Evolutionary conservation across 2,113 vertebrate species (phyloP).

Genomic region (Pseudorectes ferrugineus): DNA sequence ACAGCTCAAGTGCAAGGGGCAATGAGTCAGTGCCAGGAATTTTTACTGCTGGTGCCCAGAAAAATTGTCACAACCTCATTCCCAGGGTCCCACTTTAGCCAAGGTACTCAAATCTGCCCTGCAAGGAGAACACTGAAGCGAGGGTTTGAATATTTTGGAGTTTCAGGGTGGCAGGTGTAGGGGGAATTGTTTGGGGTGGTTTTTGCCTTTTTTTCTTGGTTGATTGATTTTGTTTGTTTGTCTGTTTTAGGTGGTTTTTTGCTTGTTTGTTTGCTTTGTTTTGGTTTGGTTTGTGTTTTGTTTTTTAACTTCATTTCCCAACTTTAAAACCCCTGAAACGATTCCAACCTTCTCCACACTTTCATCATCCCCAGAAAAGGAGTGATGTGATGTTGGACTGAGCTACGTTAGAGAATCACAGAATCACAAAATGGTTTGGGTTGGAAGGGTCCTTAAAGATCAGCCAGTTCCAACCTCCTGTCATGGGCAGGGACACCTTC

Average conservation of each 20-base stretch:
- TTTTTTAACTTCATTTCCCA: neutral
- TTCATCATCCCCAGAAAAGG: neutral
- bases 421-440: neutral
- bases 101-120: neutral
- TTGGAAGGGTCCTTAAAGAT: neutral
- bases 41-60: neutral
- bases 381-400: fast-evolving
- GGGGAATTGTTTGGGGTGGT: neutral
- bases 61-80: neutral
- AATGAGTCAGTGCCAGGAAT: neutral
- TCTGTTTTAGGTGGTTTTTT: neutral
- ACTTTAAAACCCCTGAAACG: neutral
- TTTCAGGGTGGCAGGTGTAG: neutral
- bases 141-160: neutral
- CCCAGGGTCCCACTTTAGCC: neutral
- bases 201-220: neutral
- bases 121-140: neutral
- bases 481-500: neutral
- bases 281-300: neutral
- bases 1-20: neutral
- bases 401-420: neutral
- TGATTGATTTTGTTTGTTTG: neutral
- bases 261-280: neutral
- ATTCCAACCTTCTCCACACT: neutral
- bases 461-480: fast-evolving